Base-by-base conservation (phyloP, 2,888 invertebrate genomes). In the Quadriops clusia region DNA sequence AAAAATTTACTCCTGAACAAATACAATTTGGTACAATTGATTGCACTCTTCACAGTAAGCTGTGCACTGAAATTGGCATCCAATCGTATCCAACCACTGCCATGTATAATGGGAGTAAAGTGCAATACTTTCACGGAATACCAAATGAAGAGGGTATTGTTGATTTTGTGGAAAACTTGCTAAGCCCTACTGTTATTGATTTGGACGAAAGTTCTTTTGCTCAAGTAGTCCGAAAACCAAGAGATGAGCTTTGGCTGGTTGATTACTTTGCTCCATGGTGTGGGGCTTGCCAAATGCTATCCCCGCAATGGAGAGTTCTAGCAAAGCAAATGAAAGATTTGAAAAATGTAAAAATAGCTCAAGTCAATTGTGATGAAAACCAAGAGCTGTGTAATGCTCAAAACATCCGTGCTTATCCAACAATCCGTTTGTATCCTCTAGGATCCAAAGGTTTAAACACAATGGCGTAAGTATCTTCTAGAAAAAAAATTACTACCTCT, bases 201-300 rank as follows among this genome's bases (percentile, higher is more conserved):
- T 58, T 83, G 31, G 67, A 65, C 26, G 59, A 61, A 7, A 54
- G 61, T 12, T 62, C 61, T 23, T 81, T 78, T 49, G 54, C 68
- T 11, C 53, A 55, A 34, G 63, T 82, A 16, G 54, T 59, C 8
- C 56, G 64, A 14, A 72, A 75, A 45, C 59, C 62, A 2, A 47
- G 51, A 5, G 60, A 65, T 25, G 67, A 71, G 34, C 53, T 78
- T 3, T 80, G 77, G 76, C 51, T 77, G 13, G 70, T 82, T 3
- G 78, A 79, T 58, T 82, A 72, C 56, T 80, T 66, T 52, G 77
- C 77, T 7, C 74, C 78, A 1, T 80, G 79, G 79, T 83, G 82
- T 59, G 74, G 72, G 2, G 79, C 79, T 1, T 83, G 82, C 51
- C 74, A 75, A 46, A 69, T 72, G 49, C 58, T 83, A 38, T 67